Evolutionary conservation across 2,888 invertebrate genomes (phyloP).

Genomic region (Parnassius glacialis): DNA sequence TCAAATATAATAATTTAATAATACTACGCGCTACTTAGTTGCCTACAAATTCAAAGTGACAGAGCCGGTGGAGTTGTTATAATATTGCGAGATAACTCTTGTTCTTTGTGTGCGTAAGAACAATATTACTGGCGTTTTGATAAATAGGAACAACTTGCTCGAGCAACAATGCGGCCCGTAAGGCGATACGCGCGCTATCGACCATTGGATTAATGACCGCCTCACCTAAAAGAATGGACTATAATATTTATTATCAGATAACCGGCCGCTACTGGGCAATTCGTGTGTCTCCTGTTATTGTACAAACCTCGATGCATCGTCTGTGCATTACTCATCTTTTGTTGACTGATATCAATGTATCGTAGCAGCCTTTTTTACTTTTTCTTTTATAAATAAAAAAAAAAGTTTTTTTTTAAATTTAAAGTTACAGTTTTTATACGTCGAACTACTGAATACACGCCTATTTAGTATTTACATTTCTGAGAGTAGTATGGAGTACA

Average conservation of each 20-base stretch:
- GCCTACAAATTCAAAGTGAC: neutral
- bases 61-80: neutral
- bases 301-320: constrained; percentile 61
- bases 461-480: too few species aligned
- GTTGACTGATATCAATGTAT: constrained; percentile 59
- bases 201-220: constrained; percentile 77
- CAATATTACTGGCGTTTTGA: constrained; percentile 76
- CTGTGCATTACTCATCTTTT: constrained; percentile 73
- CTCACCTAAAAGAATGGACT: constrained; percentile 79
- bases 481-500: too few species aligned
- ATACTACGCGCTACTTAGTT: constrained; percentile 36
- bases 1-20: constrained; percentile 54
- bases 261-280: constrained; percentile 75
- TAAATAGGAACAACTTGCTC: constrained; percentile 76
- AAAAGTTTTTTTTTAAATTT: too few species aligned
- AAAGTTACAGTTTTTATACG: too few species aligned
- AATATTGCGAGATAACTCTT: neutral
- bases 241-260: constrained; percentile 81
- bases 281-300: constrained; percentile 74
- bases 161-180: constrained; percentile 73
- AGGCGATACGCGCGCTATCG: constrained; percentile 77
- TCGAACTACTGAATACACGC: too few species aligned
- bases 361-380: too few species aligned
- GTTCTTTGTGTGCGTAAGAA: constrained; percentile 55
- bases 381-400: too few species aligned